Evolutionary conservation across 2,888 invertebrate genomes (phyloP), one percentile per base, ranked within the genome.

Genomic region (Pecten maximus): DNA sequence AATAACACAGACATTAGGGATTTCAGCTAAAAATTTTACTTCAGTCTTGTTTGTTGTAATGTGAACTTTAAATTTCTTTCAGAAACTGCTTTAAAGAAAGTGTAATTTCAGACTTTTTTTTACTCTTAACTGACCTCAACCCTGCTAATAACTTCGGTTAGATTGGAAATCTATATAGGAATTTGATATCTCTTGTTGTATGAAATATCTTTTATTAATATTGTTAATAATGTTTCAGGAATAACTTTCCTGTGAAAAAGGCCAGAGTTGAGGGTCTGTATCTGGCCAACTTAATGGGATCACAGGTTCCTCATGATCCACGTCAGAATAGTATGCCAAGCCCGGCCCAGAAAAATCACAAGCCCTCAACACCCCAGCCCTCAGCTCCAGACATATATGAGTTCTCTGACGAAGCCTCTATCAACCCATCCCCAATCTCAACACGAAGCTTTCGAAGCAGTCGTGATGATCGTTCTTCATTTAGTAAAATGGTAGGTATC

Each of bases 191-290:
- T n/a, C n/a, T n/a, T n/a, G n/a, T n/a, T n/a, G n/a, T n/a, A n/a
- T n/a, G n/a, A n/a, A n/a, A n/a, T n/a, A n/a, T n/a, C n/a, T n/a
- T n/a, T n/a, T n/a, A n/a, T n/a, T n/a, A n/a, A 54, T 54, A 23
- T 54, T 19, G 23, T 15, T 19, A 2, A 54, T 54, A 3, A 54
- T 54, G n/a, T 93, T 91, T 93, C 96, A 97, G 98, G 98, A 97
- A 98, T 96, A 98, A 98, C 96, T 98, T 98, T 97, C 98, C 99
- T 0, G 98, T 99, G 92, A 99, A 99, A 97, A 98, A 98, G 95
- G 98, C 94, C 35, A 92, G 94, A 40, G 93, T 94, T 90, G 95
- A 95, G 28, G 54, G 88, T 15, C 40, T 54, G 23, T 88, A 88
- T 87, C 89, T 88, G 40, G 54, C 60, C 16, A 35, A 23, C 35